These are phyloP conservation scores for Tetraodon nigroviridis DNA, from an alignment of 2,113 vertebrate genomes.

Conservation along the genomic window DNA sequence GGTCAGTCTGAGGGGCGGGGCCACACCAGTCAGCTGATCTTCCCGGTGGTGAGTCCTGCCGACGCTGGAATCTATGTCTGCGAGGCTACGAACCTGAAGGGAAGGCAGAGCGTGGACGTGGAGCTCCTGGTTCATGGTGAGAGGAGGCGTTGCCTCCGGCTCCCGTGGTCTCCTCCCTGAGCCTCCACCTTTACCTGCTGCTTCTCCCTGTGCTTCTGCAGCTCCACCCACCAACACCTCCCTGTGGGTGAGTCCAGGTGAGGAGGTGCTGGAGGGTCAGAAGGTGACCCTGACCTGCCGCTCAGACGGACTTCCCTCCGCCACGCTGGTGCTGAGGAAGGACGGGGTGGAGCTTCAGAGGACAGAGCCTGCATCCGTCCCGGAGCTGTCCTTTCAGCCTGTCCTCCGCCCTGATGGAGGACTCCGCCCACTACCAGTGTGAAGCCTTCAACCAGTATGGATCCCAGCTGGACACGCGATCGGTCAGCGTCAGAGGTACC, in stretches of 20 bases:
- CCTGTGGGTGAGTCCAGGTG: constrained; percentile 17
- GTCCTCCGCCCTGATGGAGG: constrained; percentile 5
- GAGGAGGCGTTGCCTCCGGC: background rate
- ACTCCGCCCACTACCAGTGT: constrained; percentile 58
- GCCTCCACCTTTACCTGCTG: constrained; percentile 67
- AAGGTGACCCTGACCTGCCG: constrained; percentile 12
- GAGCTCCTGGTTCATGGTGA: constrained; percentile 56
- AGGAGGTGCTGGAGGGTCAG: constrained; percentile 21
- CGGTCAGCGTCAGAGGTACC: constrained; percentile 27
- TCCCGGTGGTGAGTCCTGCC: background rate
- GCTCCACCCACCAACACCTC: constrained; percentile 51
- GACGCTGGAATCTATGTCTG: constrained; percentile 59
- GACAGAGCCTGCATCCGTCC: constrained; percentile 5
- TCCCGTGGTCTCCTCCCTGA: constrained; percentile 23
- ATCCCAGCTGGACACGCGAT: constrained; percentile 8
- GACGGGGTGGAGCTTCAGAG: constrained; percentile 48
- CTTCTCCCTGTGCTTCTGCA: constrained; percentile 52
- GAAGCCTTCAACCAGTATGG: constrained; percentile 50
- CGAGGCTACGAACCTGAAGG: constrained; percentile 47
- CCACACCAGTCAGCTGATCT: constrained; percentile 7
- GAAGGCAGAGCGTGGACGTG: constrained; percentile 16
- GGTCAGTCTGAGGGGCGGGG: background rate
- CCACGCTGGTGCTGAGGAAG: background rate
- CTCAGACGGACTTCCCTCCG: background rate
- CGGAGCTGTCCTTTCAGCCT: constrained; percentile 35